These are phyloP conservation scores for Ptychoptera albimana DNA, from an alignment of 2,888 invertebrate genomes.

Conservation along the genomic window DNA sequence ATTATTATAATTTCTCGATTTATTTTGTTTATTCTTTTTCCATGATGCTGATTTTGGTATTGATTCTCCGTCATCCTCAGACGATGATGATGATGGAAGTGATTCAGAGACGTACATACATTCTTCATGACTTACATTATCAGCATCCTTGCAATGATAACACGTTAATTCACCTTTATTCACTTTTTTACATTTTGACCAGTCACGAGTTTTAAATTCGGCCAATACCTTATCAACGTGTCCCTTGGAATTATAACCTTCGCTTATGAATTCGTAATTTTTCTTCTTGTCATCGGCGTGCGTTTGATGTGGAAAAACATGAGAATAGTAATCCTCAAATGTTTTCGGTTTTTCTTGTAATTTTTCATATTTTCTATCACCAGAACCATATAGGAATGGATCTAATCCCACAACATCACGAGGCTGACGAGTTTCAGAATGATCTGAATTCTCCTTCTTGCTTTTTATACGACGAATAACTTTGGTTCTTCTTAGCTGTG, in stretches of 20 bases:
- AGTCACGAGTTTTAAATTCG: constrained; percentile 56
- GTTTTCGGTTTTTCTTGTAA: not conserved
- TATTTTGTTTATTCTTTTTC: not conserved
- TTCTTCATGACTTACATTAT: constrained; percentile 57
- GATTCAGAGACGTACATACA: constrained; percentile 61
- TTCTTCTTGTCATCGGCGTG: constrained; percentile 3
- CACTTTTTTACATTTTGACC: constrained; percentile 53
- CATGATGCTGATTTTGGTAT: not conserved
- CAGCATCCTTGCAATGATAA: constrained; percentile 51
- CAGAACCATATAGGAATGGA: constrained; percentile 9
- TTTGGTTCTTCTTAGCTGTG: not conserved
- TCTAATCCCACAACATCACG: constrained; percentile 9
- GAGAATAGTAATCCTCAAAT: constrained; percentile 5
- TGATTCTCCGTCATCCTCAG: constrained; percentile 1
- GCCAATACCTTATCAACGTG: constrained; percentile 54
- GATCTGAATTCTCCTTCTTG: not conserved
- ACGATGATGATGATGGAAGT: constrained; percentile 1
- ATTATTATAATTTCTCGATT: constrained; percentile 12
- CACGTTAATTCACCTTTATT: constrained; percentile 62
- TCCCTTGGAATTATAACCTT: constrained; percentile 40
- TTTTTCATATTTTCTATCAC: not conserved
- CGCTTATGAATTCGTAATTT: constrained; percentile 31
- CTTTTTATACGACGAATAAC: not conserved
- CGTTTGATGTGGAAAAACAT: constrained; percentile 3
- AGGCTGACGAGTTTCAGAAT: constrained; percentile 3